Evolutionary conservation across 2,888 invertebrate species (phyloP), one percentile per base, ranked within the genome.

Genomic region (Callosobruchus maculatus): DNA sequence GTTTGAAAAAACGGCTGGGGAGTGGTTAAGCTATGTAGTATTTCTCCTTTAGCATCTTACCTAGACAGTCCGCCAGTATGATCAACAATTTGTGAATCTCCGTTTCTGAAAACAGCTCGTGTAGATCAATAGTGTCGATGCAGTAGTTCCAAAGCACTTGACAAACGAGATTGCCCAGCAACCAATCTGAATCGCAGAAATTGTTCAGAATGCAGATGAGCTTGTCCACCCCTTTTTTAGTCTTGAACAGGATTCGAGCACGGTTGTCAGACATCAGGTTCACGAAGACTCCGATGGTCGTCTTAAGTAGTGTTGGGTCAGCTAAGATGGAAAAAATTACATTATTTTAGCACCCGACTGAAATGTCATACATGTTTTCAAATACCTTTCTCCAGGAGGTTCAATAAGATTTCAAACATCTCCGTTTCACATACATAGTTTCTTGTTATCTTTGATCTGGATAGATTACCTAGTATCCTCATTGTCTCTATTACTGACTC

Each of bases 381-480:
- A 49, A 30, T 82, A 90, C 91, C 89, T 79, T 89, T 90, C 68
- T 91, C 89, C 70, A 92, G 84, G 81, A 91, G 89, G 20, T 90
- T 89, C 22, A 91, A 88, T 3, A 93, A 88, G 26, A 88, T 83
- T 70, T 89, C 87, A 31, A 94, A 87, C 0, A 91, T 92, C 77
- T 93, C 93, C 30, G 92, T 90, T 70, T 92, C 89, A 77, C 93
- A 90, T 74, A 95, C 89, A 78, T 90, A 91, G 74, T 90, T 90
- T 75, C 93, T 86, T 0, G 92, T 91, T 76, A 89, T 86, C 84
- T 90, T 89, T 22, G 93, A 92, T 68, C 95, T 89, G 0, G 95
- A 94, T 78, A 96, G 87, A 87, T 96, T 96, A 31, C 95, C 96
- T 78, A 95, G 90, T 73, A 95, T 95, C 76, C 96, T 89, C 81